Base-by-base conservation (phyloP, 2,797 vertebrate species). In the Coracias cyanogaster region DNA sequence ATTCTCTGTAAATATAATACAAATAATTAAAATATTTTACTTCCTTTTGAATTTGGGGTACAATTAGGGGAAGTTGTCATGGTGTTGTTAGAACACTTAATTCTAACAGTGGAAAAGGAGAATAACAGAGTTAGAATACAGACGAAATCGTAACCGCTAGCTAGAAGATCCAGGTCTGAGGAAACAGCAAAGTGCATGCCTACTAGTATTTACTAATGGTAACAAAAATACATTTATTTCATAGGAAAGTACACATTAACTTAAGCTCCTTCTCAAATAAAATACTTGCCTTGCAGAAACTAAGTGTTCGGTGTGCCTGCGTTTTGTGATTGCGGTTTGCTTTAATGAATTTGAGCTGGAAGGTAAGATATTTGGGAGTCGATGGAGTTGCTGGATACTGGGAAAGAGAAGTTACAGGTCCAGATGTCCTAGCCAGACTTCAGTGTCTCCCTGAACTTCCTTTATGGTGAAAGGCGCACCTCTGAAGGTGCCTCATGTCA, bases 221-320 rank as follows among this genome's bases (percentile, higher is more conserved):
- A 85, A 60, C 43, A 89, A 66, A 67, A 73, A 3, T 3, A 35
- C 37, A 8, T 60, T 10, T 54, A 11, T 58, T 70, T 17, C 58
- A 31, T 8, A 51, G 49, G 45, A 39, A 86, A 70, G 8, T 65
- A 31, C 19, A 8, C 8, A 33, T 77, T 81, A 87, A 71, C 31
- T 89, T 48, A 15, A 15, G 25, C 41, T 86, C 45, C 45, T 82
- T 62, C 93, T 93, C 74, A 48, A 96, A 93, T 97, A 97, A 94
- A 97, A 81, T 26, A 85, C 33, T 86, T 73, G 81, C 48, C 61
- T 78, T 92, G 89, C 52, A 82, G 55, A 87, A 94, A 73, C 55
- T 24, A 6, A 2, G 41, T 0, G 0, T 4, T 57, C 1, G 1
- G 16, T 48, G 72, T 71, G 4, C 25, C 9, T 58, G 26, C 66